Base-by-base conservation (phyloP, 2,113 vertebrate species). In the Xiphias gladius region DNA sequence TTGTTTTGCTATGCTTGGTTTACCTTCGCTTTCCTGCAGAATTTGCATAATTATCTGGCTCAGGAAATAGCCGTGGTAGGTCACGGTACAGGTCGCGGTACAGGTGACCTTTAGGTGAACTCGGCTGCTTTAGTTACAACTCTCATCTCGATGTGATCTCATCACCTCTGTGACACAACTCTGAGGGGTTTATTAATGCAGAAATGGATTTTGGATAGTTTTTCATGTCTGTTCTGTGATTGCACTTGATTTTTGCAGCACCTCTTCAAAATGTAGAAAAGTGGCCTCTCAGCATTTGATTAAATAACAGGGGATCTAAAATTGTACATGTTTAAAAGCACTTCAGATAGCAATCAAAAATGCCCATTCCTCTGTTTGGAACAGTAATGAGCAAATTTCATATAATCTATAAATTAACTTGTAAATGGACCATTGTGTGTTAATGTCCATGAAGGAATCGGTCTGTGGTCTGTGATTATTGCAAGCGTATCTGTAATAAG, bases 1-100 rank as follows among this genome's bases (percentile, higher is more conserved):
- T 85, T 30, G 41, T 83, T 83, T 58, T 54, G 17, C 43, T 46
- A 73, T 79, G 75, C 59, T 85, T 81, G 81, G 66, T 73, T 89
- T 78, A 76, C 76, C 76, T 88, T 62, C 10, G 24, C 69, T 76
- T 70, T 73, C 87, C 10, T 63, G 81, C 63, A 67, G 48, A 67
- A 87, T 85, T 62, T 64, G 76, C 85, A 82, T 65, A 73, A 79
- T 67, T 67, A 26, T 69, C 86, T 79, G 86, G 35, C 50, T 81
- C 82, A 73, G 79, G 79, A 90, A 85, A 83, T 85, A 85, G 74
- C 86, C 28, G 70, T 2, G 57, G 61, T 50, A 16, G 58, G 28
- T 88, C 86, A 74, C n/a, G n/a, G n/a, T n/a, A n/a, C 37, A 39
- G 37, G 9, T 39, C 37, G 8, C 64, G 64, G 68, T 64, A 54